A percentile compares a stretch with the other conserved stretches of the same genome.
Evolutionary conservation across 2,888 invertebrate genomes (phyloP).

Genomic region (Nasonovia ribisnigri): DNA sequence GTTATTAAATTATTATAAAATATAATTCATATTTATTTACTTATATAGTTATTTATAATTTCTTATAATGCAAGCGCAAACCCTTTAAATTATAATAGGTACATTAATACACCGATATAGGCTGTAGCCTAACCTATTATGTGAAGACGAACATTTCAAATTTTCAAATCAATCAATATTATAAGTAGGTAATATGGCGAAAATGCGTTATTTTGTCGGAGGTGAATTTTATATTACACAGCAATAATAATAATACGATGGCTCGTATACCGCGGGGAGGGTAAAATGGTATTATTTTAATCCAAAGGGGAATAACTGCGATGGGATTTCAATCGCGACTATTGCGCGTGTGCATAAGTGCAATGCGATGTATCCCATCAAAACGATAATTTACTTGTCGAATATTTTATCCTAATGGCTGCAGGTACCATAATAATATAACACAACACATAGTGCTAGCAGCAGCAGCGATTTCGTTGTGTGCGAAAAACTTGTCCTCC

Average conservation of each 20-base stretch:
- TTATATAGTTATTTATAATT: not conserved
- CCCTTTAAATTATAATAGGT: not conserved
- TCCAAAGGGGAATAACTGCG: constrained; percentile 44
- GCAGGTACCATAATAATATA: not conserved
- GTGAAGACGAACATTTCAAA: not conserved
- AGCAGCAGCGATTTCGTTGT: not conserved
- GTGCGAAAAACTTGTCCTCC: not conserved
- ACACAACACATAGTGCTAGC: not conserved
- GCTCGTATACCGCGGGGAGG: not conserved
- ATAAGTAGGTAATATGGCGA: not conserved
- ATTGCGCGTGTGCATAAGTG: constrained; percentile 29
- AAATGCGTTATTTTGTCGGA: not conserved
- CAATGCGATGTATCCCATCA: constrained; percentile 61
- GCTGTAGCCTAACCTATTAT: not conserved
- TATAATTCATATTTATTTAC: not conserved
- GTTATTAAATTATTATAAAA: not conserved
- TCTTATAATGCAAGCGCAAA: not conserved
- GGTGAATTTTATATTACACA: not conserved
- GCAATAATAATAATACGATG: not conserved
- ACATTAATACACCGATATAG: not conserved
- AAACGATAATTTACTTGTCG: constrained; percentile 55
- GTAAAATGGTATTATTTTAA: not conserved
- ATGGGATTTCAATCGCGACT: constrained; percentile 38
- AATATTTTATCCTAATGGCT: constrained; percentile 48
- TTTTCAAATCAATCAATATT: constrained; percentile 10